A percentile compares a stretch with the other conserved stretches of the same genome.
phyloP scores from a whole-genome alignment of 1,140 invertebrate species.

The Drosophila nannoptera region DNA sequence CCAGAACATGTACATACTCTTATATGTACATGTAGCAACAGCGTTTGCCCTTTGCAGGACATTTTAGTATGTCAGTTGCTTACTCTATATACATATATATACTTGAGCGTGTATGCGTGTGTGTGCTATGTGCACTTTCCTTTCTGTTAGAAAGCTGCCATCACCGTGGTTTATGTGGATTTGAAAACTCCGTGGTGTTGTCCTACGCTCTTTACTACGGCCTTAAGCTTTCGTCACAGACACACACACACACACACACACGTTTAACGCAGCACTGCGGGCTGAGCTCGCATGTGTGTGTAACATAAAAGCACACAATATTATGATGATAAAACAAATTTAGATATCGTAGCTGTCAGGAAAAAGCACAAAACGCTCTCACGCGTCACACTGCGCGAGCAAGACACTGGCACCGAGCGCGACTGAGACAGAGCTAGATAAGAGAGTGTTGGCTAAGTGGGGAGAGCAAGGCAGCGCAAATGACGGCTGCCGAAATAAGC shows the following conservation, averaged over 20 bases:
- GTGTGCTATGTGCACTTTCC: conserved; percentile 36
- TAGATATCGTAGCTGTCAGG: conserved; percentile 26
- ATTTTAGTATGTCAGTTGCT: conserved; percentile 1
- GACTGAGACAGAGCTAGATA: conserved; percentile 4
- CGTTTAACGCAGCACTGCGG: not conserved
- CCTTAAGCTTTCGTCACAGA: conserved; percentile 32
- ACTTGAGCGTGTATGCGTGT: not conserved
- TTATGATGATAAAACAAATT: conserved; percentile 45
- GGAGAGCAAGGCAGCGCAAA: no score
- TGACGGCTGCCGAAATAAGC: conserved; percentile 13
- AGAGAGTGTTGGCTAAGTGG: not conserved
- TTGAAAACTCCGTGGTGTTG: conserved; percentile 26
- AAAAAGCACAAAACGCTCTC: conserved; percentile 20
- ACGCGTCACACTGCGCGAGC: not conserved
- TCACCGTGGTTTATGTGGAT: not conserved
- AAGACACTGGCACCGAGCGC: not conserved
- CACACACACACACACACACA: conserved; percentile 1
- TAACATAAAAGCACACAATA: conserved; percentile 21
- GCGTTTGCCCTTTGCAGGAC: conserved; percentile 18
- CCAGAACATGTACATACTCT: conserved; percentile 9
- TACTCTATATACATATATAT: not conserved
- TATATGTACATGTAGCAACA: conserved; percentile 16
- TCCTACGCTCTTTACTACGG: conserved; percentile 37
- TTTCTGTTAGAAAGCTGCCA: conserved; percentile 20
- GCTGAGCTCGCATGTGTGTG: conserved; percentile 5